Conservation (phyloP, 1,140 invertebrate genomes). For the Drepana arcuata region DNA sequence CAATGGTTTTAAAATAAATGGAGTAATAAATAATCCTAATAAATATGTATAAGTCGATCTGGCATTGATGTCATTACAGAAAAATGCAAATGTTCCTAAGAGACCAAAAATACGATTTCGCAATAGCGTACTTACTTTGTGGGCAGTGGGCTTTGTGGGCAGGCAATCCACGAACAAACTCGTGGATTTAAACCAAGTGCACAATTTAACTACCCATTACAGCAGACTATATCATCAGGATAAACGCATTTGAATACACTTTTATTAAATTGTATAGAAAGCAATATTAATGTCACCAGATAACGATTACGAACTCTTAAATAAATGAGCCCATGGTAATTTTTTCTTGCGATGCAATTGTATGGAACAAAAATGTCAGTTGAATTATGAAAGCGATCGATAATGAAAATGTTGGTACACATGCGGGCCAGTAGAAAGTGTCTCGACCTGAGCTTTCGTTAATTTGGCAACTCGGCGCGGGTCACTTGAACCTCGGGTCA, state of each 20-base stretch:
- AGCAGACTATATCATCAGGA: too few species aligned
- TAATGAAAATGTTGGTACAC: conserved; percentile 58
- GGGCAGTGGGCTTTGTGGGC: too few species aligned
- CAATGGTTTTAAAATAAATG: conserved; percentile 35
- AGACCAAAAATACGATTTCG: conserved; percentile 19
- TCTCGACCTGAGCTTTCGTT: conserved; percentile 61
- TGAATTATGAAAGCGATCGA: conserved; percentile 63
- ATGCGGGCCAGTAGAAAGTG: conserved; percentile 58
- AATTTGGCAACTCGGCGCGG: conserved; percentile 44
- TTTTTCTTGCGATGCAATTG: conserved; percentile 31
- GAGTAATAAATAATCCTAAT: conserved; percentile 48
- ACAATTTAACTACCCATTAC: too few species aligned
- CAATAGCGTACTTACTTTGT: conserved; percentile 21
- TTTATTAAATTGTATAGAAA: too few species aligned
- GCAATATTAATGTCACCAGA: too few species aligned
- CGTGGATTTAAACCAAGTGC: too few species aligned
- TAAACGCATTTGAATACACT: too few species aligned
- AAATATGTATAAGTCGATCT: conserved; percentile 44
- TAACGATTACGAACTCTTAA: conserved; percentile 17
- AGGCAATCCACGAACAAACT: too few species aligned
- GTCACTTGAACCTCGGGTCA: conserved; percentile 40
- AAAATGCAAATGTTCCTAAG: conserved; percentile 38
- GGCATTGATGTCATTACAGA: conserved; percentile 38
- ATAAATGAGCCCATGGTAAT: conserved; percentile 15
- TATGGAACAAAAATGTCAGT: conserved; percentile 47